Evolutionary conservation across 2,113 vertebrate genomes (phyloP), one percentile per base, ranked within the genome.

Genomic region (Saguinus midas): DNA sequence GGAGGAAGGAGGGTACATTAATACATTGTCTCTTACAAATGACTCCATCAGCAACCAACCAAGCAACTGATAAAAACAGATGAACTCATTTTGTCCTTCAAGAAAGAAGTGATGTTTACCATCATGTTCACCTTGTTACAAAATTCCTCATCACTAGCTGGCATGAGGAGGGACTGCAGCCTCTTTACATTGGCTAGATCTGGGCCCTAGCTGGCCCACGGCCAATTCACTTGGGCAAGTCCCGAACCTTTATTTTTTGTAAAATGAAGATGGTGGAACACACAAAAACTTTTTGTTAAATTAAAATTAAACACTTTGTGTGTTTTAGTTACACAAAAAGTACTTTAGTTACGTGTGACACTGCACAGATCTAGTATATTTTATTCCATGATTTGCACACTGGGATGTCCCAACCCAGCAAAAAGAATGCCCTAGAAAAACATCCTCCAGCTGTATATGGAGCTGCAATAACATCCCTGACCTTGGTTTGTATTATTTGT

Each of bases 1-100:
- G 27, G 5, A 61, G 66, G 32, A 90, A 61, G 55, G 18, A 87
- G 40, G 64, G 9, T 61, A 79, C 3, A 9, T 27, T 32, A 78
- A 58, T 17, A 45, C 5, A 75, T 6, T 37, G 87, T 8, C 78
- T 87, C 70, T 80, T 37, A 8, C 29, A 52, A 78, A 92, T 40
- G 45, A 83, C 27, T 79, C 16, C 32, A 43, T 73, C 25, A 43
- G 61, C 6, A 45, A 78, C 45, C 27, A 78, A 18, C 25, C 14
- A 78, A 48, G 16, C 75, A 78, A 48, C 48, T 8, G 27, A 35
- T 11, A 10, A 84, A 85, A 48, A 66, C 2, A 37, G 48, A 40
- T 87, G 61, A 97, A 64, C 23, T 96, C 55, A 90, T 90, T 94
- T 70, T 96, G 87, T n/a, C 40, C 35, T 94, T 52, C 81, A n/a